A percentile compares a stretch with the other conserved stretches of the same genome.
These are phyloP conservation scores for Eunapius fragilis DNA, from an alignment of 37 sponge, comb jelly and placozoan species.

Conservation along the genomic window DNA sequence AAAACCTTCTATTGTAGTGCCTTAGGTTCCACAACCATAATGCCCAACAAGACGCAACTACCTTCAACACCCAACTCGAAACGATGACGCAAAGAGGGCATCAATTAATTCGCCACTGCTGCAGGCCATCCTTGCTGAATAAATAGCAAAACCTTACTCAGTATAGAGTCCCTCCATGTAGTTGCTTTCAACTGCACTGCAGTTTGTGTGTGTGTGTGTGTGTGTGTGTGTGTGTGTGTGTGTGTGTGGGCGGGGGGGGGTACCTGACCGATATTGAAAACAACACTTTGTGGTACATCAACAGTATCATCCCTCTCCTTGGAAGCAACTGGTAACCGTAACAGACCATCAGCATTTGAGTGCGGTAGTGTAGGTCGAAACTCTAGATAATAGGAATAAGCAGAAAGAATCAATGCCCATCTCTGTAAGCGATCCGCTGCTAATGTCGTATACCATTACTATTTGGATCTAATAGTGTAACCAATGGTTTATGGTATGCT, in stretches of 20 bases:
- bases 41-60: constrained; percentile 25
- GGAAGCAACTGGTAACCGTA: constrained; percentile 25
- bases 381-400: constrained; percentile 29
- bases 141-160: constrained; percentile 52
- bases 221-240: not conserved
- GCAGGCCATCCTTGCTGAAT: constrained; percentile 45
- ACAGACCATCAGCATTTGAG: constrained; percentile 59
- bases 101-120: not conserved
- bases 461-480: constrained; percentile 30
- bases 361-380: constrained; percentile 30
- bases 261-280: constrained; percentile 28
- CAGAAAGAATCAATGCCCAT: constrained; percentile 34
- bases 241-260: too few species aligned
- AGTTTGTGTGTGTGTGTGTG: not conserved
- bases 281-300: not conserved
- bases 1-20: not conserved
- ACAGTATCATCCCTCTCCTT: not conserved
- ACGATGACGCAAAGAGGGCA: not conserved
- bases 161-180: constrained; percentile 28
- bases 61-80: constrained; percentile 7
- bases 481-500: constrained; percentile 48
- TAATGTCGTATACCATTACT: constrained; percentile 31
- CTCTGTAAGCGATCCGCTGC: constrained; percentile 35
- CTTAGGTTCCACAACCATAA: constrained; percentile 6
- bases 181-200: constrained; percentile 3